Percentiles rank a stretch among this genome's conserved stretches.
phyloP scores from a whole-genome alignment of 2,113 vertebrate species.

The Capreolus pygargus region DNA sequence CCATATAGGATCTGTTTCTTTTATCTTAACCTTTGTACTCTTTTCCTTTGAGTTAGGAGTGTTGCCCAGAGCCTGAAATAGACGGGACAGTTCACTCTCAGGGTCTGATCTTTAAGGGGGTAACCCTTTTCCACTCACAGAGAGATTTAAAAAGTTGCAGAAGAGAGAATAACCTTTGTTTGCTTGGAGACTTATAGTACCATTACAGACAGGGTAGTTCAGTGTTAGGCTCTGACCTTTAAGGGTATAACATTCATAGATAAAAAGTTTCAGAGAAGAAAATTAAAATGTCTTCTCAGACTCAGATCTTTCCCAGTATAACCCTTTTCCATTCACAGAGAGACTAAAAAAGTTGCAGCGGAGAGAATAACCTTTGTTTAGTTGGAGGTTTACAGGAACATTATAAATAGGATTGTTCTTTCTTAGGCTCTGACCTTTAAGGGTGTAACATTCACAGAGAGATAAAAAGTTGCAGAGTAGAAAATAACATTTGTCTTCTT shows the following conservation, averaged over 20 bases:
- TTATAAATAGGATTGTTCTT: neutral
- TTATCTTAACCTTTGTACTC: neutral
- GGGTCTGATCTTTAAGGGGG: neutral
- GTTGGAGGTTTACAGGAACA: neutral
- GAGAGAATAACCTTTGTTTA: neutral
- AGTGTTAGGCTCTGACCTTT: neutral
- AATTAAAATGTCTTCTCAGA: no score
- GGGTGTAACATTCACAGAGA: no score
- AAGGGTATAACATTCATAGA: no score
- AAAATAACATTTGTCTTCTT: neutral
- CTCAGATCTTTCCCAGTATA: neutral
- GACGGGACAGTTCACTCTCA: accelerated
- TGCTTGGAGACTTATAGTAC: neutral
- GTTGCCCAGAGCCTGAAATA: neutral
- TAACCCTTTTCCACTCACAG: neutral
- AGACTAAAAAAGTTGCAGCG: neutral
- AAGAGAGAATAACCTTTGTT: neutral
- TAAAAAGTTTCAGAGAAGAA: neutral
- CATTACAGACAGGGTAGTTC: neutral
- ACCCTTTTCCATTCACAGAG: neutral
- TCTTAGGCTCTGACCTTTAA: neutral
- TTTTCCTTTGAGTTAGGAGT: accelerated
- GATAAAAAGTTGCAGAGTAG: neutral
- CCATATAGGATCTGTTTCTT: neutral
- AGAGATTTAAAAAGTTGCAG: neutral